phyloP scores from a whole-genome alignment of 2,797 vertebrate genomes.

The Pangasius sanitwongsei region DNA sequence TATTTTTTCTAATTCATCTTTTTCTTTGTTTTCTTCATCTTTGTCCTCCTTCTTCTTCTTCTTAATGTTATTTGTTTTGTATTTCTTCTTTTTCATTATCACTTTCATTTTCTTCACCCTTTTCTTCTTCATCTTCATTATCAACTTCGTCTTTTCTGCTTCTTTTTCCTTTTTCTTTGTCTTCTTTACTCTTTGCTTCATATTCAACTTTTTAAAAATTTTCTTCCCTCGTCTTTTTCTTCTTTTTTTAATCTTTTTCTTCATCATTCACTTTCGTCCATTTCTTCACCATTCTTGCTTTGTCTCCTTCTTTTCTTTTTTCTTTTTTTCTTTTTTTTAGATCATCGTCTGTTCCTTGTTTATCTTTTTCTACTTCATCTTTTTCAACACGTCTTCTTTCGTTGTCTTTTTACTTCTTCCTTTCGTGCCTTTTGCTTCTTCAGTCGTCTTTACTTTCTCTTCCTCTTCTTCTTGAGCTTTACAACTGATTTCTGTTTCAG shows the following conservation, averaged over 20 bases:
- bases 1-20: not conserved
- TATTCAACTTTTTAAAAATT: not conserved
- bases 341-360: not conserved
- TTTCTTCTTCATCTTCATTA: too few species aligned
- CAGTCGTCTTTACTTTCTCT: not conserved
- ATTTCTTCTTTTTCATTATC: too few species aligned
- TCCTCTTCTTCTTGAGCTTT: not conserved
- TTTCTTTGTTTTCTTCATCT: not conserved
- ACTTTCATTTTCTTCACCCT: not conserved
- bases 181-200: not conserved
- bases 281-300: not conserved
- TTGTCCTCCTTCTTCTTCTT: not conserved
- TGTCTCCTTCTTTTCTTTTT: not conserved
- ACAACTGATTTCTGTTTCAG: not conserved
- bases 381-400: not conserved
- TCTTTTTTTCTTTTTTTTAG: not conserved
- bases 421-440: too few species aligned
- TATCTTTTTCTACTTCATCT: not conserved
- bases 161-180: not conserved
- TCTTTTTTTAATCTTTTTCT: not conserved
- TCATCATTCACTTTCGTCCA: not conserved
- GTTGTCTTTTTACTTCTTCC: too few species aligned
- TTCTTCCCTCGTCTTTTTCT: not conserved
- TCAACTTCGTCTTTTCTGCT: not conserved
- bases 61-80: too few species aligned